Evolutionary conservation across 2,797 vertebrate genomes (phyloP).

Genomic region (Carapus acus): DNA sequence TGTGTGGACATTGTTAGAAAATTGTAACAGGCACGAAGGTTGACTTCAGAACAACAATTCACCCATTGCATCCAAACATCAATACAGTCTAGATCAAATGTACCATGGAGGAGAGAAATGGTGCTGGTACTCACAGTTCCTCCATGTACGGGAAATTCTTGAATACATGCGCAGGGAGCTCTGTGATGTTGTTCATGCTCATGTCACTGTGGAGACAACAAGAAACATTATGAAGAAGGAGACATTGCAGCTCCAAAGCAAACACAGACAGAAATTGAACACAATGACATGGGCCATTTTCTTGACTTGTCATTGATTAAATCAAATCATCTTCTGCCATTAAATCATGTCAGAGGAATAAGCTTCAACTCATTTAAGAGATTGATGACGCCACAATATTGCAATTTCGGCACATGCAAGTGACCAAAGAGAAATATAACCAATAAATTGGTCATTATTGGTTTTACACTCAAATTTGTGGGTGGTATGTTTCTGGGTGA

Average conservation of each 20-base stretch:
- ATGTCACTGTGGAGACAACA: constrained; percentile 80
- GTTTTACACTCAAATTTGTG: no score
- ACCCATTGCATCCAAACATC: constrained; percentile 49
- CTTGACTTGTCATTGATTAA: no score
- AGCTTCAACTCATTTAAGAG: no score
- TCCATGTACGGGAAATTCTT: constrained; percentile 92
- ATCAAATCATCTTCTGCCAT: no score
- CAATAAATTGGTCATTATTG: no score
- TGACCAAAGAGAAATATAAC: no score
- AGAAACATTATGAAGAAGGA: constrained; percentile 9
- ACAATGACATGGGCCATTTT: no score
- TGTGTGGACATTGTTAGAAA: not conserved
- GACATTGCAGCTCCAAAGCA: constrained; percentile 1
- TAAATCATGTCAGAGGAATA: no score
- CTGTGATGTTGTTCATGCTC: constrained; percentile 99
- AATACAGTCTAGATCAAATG: constrained; percentile 53
- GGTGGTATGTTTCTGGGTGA: no score
- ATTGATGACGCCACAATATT: no score
- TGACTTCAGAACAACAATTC: constrained; percentile 41
- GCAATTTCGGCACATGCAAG: no score
- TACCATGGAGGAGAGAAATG: constrained; percentile 30
- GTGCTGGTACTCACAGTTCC: constrained; percentile 88
- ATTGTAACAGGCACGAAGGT: constrained; percentile 48
- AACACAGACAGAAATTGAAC: no score
- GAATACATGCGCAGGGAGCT: constrained; percentile 89